These are phyloP conservation scores for Theodoxus fluviatilis DNA, from an alignment of 2,888 invertebrate genomes.

Conservation along the genomic window DNA sequence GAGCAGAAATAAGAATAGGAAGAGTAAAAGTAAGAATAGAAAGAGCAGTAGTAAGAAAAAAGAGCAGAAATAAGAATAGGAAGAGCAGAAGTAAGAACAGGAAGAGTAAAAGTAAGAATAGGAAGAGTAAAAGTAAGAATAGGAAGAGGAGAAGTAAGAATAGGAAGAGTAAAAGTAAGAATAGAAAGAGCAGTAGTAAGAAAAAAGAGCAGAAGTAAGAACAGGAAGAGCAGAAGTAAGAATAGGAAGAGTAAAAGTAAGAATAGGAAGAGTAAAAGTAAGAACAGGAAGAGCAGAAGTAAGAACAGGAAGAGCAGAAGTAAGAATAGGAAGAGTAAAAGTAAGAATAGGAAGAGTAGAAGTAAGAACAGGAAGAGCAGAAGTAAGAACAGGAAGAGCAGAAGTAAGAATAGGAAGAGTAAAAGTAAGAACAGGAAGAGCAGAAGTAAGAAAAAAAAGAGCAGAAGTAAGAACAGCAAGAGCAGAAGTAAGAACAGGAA, in stretches of 20 bases:
- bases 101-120: too few species aligned
- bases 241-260: background rate
- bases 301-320: background rate
- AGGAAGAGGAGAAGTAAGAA: too few species aligned
- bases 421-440: background rate
- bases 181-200: background rate
- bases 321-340: background rate
- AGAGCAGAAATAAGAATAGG: too few species aligned
- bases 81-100: too few species aligned
- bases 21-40: too few species aligned
- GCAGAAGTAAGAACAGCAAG: background rate
- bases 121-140: too few species aligned
- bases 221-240: background rate
- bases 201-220: background rate
- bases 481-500: background rate
- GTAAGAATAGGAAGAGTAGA: background rate
- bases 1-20: too few species aligned
- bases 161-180: background rate
- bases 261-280: background rate
- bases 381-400: background rate
- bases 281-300: background rate
- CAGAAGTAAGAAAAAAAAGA: background rate
- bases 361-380: too few species aligned
- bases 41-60: too few species aligned
- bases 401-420: background rate